These are phyloP conservation scores for Lasius fuliginosus DNA, from an alignment of 2,888 invertebrate genomes.

Conservation along the genomic window DNA sequence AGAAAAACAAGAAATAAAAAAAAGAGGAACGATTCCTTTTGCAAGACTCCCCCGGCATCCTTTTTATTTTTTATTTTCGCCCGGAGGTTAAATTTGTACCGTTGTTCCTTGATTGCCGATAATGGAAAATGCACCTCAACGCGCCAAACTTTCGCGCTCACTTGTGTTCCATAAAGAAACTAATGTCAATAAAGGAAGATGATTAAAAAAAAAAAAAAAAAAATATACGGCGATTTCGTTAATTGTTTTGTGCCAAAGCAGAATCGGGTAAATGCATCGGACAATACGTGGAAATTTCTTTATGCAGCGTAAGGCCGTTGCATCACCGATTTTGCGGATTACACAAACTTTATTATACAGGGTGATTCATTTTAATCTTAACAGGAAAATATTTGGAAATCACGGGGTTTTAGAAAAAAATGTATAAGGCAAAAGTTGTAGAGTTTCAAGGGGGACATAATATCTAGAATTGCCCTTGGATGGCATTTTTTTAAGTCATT, in stretches of 20 bases:
- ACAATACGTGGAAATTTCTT: constrained; percentile 1
- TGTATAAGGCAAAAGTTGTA: no score
- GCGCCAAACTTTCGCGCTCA: background rate
- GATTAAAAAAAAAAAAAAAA: background rate
- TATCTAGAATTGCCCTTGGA: no score
- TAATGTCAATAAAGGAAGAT: background rate
- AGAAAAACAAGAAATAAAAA: constrained; percentile 54
- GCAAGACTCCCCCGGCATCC: background rate
- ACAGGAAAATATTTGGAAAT: no score
- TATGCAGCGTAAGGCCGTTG: background rate
- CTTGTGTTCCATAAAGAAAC: background rate
- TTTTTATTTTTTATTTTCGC: background rate
- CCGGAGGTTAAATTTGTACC: constrained; percentile 30
- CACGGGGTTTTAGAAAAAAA: no score
- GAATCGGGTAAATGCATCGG: background rate
- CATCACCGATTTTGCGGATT: background rate
- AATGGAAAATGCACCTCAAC: constrained; percentile 26
- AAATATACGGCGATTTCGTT: background rate
- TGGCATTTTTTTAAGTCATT: no score
- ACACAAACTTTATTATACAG: background rate
- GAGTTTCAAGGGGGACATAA: no score
- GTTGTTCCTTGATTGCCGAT: constrained; percentile 35
- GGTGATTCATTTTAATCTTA: no score
- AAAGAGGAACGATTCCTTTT: constrained; percentile 42
- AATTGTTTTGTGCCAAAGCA: background rate